Evolutionary conservation across 2,797 vertebrate species (phyloP), one percentile per base, ranked within the genome.

Genomic region (Acomys russatus): DNA sequence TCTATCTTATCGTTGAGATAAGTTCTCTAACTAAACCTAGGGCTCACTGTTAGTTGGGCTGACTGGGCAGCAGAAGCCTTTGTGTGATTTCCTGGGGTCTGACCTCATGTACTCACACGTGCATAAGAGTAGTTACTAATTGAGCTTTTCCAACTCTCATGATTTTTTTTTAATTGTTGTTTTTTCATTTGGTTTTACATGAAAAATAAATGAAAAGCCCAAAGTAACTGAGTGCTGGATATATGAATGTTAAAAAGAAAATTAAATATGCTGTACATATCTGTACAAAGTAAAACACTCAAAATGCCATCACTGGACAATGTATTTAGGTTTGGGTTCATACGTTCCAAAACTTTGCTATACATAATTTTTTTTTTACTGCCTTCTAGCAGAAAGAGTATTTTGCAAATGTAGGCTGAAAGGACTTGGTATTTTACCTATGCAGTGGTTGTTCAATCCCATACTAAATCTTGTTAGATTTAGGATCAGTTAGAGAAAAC

Each of bases 271-370:
- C 6, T 91, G 56, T 33, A 17, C 8, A 1, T 22, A 71, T 15
- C n/a, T 28, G 28, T 49, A 73, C 54, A 90, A 73, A 59, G 44
- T 28, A 77, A 79, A 91, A 84, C 33, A 38, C 11, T 66, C 12
- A 90, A 91, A 89, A 90, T 64, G 85, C 5, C 15, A 84, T 77
- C 7, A 83, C 14, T 49, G 10, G 28, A 59, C 88, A 80, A 83
- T 95, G 59, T n/a, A 84, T 33, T 35, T 74, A 87, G 11, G 28
- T 78, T 94, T 92, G 33, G 54, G 51, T 71, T 80, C 22, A 49
- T 68, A 77, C 49, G 35, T 28, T 66, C 79, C 70, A 80, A 88
- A 87, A 91, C 44, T 8, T 3, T 92, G 17, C 33, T 30, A 30
- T 22, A 20, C 44, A 38, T 9, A 54, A 25, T 61, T 93, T 94